Evolutionary conservation across 2,797 vertebrate genomes (phyloP).

Genomic region (Pangasius sanitwongsei): DNA sequence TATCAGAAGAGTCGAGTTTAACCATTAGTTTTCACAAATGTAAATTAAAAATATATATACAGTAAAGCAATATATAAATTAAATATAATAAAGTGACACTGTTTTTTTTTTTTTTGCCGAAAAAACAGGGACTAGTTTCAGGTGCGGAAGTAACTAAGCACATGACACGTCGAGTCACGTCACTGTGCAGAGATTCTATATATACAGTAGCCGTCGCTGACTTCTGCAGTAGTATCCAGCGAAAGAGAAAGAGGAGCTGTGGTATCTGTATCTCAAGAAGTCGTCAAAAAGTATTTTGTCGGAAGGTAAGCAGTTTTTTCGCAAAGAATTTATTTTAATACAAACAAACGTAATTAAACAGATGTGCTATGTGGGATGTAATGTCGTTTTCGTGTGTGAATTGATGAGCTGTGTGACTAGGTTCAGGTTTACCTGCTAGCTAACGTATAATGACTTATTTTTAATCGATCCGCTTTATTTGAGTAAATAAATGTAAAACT

Average conservation of each 20-base stretch:
- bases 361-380: too few species aligned
- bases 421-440: background rate
- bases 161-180: conserved; percentile 60
- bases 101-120: background rate
- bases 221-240: accelerated
- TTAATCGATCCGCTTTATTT: background rate
- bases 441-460: background rate
- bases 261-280: too few species aligned
- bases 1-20: background rate
- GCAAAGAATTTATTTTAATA: background rate
- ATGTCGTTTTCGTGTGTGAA: background rate
- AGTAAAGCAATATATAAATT: background rate
- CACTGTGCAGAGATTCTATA: conserved; percentile 58
- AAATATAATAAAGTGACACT: background rate
- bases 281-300: background rate
- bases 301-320: background rate
- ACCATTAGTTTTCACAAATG: background rate
- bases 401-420: background rate
- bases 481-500: background rate
- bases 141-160: conserved; percentile 62
- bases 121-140: conserved; percentile 62
- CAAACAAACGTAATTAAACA: background rate
- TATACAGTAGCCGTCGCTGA: accelerated
- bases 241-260: background rate
- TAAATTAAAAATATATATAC: background rate